Evolutionary conservation across 1,140 invertebrate species (phyloP).

Genomic region (Drosophila sp.): DNA sequence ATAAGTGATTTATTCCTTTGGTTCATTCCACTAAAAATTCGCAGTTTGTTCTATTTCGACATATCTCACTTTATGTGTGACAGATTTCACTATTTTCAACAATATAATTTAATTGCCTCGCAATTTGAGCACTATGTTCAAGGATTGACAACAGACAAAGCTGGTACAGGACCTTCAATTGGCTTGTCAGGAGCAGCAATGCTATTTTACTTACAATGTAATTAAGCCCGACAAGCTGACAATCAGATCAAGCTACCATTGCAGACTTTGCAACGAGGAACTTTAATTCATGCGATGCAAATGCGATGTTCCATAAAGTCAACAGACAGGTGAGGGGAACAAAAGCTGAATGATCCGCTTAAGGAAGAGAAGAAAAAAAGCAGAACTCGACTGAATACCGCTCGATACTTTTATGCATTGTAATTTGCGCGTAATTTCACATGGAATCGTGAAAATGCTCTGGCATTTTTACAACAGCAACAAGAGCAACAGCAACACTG

Average conservation of each 20-base stretch:
- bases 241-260: slow-evolving; percentile 28
- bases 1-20: too few relatives aligned
- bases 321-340: slow-evolving; percentile 10
- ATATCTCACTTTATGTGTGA: slow-evolving; percentile 34
- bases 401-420: slow-evolving; percentile 65
- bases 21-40: too few relatives aligned
- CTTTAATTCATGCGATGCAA: slow-evolving; percentile 34
- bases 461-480: slow-evolving; percentile 39
- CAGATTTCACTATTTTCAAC: slow-evolving; percentile 46
- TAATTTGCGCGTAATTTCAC: slow-evolving; percentile 78
- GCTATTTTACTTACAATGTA: slow-evolving; percentile 64
- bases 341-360: slow-evolving; percentile 18
- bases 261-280: slow-evolving; percentile 10
- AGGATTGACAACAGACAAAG: slow-evolving; percentile 26
- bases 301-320: slow-evolving; percentile 51
- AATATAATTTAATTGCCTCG: slow-evolving; percentile 54
- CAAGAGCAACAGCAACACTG: slow-evolving; percentile 32
- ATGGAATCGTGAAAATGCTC: slow-evolving; percentile 74
- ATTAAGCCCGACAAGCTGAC: slow-evolving; percentile 40
- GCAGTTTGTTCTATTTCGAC: neutral
- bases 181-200: slow-evolving; percentile 32
- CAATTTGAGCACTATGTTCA: slow-evolving; percentile 61
- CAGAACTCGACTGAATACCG: slow-evolving; percentile 22
- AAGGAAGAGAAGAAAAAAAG: slow-evolving; percentile 22
- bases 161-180: neutral